These are phyloP conservation scores for Turnix velox DNA, from an alignment of 2,113 vertebrate genomes.

Conservation along the genomic window DNA sequence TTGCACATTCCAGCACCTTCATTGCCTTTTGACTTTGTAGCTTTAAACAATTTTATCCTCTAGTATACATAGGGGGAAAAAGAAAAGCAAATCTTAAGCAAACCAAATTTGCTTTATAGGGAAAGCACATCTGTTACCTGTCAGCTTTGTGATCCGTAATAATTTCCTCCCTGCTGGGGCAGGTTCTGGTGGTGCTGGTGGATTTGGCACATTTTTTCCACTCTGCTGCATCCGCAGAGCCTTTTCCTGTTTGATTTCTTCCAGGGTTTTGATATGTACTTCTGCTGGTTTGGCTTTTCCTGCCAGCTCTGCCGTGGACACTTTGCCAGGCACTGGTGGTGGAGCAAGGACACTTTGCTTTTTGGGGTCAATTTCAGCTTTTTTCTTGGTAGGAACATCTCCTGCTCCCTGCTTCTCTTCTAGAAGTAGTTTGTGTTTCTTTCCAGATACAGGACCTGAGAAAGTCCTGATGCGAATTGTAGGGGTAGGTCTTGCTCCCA, in stretches of 20 bases:
- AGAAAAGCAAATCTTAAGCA: not conserved
- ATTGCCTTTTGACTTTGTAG: not conserved
- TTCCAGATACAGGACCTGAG: slow-evolving; percentile 76
- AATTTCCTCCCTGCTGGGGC: slow-evolving; percentile 21
- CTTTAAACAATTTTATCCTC: not conserved
- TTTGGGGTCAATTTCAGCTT: slow-evolving; percentile 27
- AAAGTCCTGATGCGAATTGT: slow-evolving; percentile 69
- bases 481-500: slow-evolving; percentile 21
- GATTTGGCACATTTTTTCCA: not conserved
- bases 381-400: slow-evolving; percentile 7
- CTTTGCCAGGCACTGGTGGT: not conserved
- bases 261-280: slow-evolving; percentile 86
- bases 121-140: slow-evolving; percentile 58
- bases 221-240: slow-evolving; percentile 77
- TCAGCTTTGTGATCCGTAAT: slow-evolving; percentile 66
- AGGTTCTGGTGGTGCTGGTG: not conserved
- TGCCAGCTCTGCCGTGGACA: not conserved
- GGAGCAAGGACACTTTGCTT: not conserved
- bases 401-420: slow-evolving; percentile 65
- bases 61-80: rapidly evolving
- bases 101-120: too few species aligned
- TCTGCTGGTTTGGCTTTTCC: slow-evolving; percentile 31
- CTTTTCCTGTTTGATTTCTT: slow-evolving; percentile 92
- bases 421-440: slow-evolving; percentile 72
- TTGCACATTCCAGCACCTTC: not conserved